Percentiles rank a stretch among this genome's conserved stretches.
phyloP scores from a whole-genome alignment of 1,140 invertebrate genomes.

The Bombus sylvicola region DNA sequence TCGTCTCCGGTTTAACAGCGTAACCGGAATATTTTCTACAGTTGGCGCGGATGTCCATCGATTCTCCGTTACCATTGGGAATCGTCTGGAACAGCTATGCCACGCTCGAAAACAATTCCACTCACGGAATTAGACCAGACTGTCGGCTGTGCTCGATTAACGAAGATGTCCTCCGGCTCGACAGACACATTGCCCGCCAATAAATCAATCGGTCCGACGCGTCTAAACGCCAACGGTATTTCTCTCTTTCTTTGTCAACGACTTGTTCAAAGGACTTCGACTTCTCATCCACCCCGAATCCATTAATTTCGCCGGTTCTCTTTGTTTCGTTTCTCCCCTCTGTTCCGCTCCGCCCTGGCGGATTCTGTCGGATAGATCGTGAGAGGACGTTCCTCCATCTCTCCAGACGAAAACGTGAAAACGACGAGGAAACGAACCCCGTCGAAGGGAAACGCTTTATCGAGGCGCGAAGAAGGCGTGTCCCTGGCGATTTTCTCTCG shows the following conservation, averaged over 20 bases:
- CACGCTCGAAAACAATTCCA: not conserved
- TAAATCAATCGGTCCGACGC: slow-evolving; percentile 22
- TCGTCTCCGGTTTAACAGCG: not conserved
- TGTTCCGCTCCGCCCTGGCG: no score
- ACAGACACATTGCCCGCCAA: slow-evolving; percentile 5
- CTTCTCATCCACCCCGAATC: not conserved
- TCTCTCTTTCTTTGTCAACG: not conserved
- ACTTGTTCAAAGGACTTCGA: not conserved
- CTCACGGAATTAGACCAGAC: slow-evolving; percentile 15
- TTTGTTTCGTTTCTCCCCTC: not conserved
- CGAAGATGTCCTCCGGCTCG: slow-evolving; percentile 20
- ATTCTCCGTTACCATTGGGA: not conserved
- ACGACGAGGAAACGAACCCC: not conserved
- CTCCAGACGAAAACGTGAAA: not conserved
- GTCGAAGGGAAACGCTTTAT: not conserved
- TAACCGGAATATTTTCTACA: not conserved
- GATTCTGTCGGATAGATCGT: not conserved
- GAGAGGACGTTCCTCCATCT: no score
- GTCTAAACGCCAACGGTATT: not conserved
- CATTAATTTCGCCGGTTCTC: not conserved
- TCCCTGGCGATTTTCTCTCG: slow-evolving; percentile 7
- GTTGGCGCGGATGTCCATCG: not conserved
- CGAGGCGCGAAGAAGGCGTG: slow-evolving; percentile 9
- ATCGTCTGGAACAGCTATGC: not conserved
- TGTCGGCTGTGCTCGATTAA: slow-evolving; percentile 12